Percentiles rank a stretch among this genome's conserved stretches.
Evolutionary conservation across 2,888 invertebrate genomes (phyloP).

Genomic region (Dasysyrphus tricinctus): DNA sequence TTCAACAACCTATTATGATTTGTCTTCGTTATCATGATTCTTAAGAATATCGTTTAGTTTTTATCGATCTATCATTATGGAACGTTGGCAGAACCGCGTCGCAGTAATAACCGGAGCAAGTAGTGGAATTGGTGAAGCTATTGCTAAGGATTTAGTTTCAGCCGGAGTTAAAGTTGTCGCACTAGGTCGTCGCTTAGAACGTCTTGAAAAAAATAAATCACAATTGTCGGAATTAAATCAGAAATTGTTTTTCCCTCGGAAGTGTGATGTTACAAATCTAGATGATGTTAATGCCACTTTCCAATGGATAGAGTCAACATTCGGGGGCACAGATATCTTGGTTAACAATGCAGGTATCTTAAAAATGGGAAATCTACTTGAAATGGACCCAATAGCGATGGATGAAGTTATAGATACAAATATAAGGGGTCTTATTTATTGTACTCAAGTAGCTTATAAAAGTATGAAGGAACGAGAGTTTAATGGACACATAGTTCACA

Average conservation of each 20-base stretch:
- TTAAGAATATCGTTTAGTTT: not conserved
- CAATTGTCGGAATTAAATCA: constrained; percentile 77
- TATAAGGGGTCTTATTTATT: constrained; percentile 83
- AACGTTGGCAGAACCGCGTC: constrained; percentile 84
- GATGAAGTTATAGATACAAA: constrained; percentile 83
- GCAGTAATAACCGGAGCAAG: constrained; percentile 88
- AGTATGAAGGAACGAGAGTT: constrained; percentile 83
- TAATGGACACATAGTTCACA: constrained; percentile 79
- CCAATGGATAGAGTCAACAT: constrained; percentile 83
- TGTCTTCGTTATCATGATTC: not conserved
- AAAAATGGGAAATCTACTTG: constrained; percentile 78
- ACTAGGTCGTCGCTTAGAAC: constrained; percentile 82
- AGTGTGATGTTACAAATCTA: constrained; percentile 84
- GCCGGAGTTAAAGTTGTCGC: constrained; percentile 85
- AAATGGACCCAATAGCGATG: constrained; percentile 78
- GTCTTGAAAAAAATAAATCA: constrained; percentile 77
- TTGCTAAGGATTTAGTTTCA: constrained; percentile 83
- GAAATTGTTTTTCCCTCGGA: constrained; percentile 77
- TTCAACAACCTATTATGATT: no score
- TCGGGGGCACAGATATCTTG: constrained; percentile 86
- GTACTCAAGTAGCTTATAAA: constrained; percentile 83
- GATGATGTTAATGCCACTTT: constrained; percentile 85
- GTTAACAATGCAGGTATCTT: constrained; percentile 86
- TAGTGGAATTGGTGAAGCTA: constrained; percentile 85
- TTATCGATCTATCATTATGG: constrained; percentile 76